Percentiles rank a stretch among this genome's conserved stretches.
These are phyloP conservation scores for Protobothrops flavoviridis DNA, from an alignment of 2,113 vertebrate genomes.

Conservation along the genomic window DNA sequence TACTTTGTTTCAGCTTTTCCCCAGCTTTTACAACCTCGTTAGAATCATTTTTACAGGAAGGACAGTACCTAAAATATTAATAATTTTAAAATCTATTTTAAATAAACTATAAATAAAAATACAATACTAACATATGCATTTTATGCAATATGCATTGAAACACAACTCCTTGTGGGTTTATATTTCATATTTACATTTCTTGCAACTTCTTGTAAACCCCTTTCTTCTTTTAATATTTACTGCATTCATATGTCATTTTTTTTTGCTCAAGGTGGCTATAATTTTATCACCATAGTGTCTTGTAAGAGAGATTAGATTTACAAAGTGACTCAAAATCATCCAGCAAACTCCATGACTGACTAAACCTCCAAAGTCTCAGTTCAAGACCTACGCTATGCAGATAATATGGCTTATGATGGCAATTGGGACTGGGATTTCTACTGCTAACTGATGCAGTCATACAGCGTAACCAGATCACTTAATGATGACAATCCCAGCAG, in stretches of 20 bases:
- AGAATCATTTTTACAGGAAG: conserved; percentile 98
- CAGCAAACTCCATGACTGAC: background rate
- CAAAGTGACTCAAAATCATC: background rate
- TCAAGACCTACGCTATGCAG: background rate
- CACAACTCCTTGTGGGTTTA: background rate
- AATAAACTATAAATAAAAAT: conserved; percentile 21
- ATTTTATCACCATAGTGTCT: background rate
- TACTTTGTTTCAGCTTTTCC: conserved; percentile 96
- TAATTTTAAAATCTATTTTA: conserved; percentile 55
- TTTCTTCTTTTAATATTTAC: background rate
- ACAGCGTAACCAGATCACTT: background rate
- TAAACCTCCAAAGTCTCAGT: background rate
- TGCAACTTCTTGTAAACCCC: background rate
- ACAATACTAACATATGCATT: too few relatives aligned
- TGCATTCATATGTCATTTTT: background rate
- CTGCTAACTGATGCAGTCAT: background rate
- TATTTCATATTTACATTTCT: background rate
- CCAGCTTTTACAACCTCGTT: conserved; percentile 97
- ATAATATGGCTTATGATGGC: background rate
- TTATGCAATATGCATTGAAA: background rate
- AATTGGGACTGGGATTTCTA: background rate
- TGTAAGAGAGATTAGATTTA: background rate
- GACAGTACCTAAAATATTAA: conserved; percentile 88
- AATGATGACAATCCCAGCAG: background rate
- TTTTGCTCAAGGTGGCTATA: background rate